These are phyloP conservation scores for Bombus balteatus DNA, from an alignment of 1,140 invertebrate genomes.

Conservation along the genomic window DNA sequence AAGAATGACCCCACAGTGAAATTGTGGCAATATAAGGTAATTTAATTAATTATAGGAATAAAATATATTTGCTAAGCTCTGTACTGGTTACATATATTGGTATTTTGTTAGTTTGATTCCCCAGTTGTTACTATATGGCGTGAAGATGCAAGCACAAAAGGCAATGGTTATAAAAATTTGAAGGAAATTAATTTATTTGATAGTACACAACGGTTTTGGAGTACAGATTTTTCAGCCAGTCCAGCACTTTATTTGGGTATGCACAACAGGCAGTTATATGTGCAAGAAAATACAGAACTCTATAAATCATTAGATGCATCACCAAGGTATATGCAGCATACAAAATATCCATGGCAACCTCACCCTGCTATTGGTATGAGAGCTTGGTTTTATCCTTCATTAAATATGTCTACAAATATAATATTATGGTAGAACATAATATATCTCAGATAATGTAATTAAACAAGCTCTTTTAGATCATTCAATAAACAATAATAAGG, in stretches of 20 bases:
- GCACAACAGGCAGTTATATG: slow-evolving; percentile 92
- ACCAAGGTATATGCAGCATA: slow-evolving; percentile 47
- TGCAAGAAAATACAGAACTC: slow-evolving; percentile 87
- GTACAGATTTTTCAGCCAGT: slow-evolving; percentile 75
- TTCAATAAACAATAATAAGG: slow-evolving; percentile 37
- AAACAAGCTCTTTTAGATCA: slow-evolving; percentile 2
- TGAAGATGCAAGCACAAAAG: slow-evolving; percentile 79
- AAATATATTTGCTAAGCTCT: slow-evolving; percentile 18
- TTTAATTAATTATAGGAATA: not conserved
- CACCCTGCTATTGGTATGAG: slow-evolving; percentile 82
- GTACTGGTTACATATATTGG: slow-evolving; percentile 34
- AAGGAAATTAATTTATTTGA: slow-evolving; percentile 90
- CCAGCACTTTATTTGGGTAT: slow-evolving; percentile 93
- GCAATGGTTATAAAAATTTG: slow-evolving; percentile 81
- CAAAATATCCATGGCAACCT: slow-evolving; percentile 88
- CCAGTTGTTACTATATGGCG: slow-evolving; percentile 94
- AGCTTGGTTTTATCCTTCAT: not conserved
- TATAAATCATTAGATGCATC: slow-evolving; percentile 75
- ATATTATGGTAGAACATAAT: slow-evolving; percentile 11
- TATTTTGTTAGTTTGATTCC: slow-evolving; percentile 86
- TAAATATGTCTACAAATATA: not conserved
- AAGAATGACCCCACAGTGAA: slow-evolving; percentile 83
- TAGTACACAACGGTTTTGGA: slow-evolving; percentile 81
- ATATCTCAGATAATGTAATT: slow-evolving; percentile 53
- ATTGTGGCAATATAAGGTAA: slow-evolving; percentile 89